Evolutionary conservation across 2,113 vertebrate species (phyloP).

Genomic region (Ancistrus triradiatus): DNA sequence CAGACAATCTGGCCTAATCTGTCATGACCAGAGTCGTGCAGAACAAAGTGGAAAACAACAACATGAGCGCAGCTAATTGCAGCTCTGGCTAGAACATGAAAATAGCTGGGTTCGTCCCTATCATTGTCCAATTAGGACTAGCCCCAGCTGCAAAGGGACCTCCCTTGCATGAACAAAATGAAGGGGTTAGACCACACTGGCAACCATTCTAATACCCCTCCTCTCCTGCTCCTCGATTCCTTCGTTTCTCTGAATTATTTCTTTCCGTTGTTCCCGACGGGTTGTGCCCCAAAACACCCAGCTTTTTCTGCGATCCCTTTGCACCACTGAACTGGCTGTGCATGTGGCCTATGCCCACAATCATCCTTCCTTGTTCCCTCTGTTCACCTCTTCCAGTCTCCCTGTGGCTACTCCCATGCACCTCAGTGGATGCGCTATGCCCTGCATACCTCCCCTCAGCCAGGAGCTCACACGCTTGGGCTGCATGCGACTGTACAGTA

Average conservation of each 20-base stretch:
- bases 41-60: background rate
- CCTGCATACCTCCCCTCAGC: slow-evolving; percentile 30
- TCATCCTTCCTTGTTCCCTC: slow-evolving; percentile 28
- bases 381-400: slow-evolving; percentile 25
- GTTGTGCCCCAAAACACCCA: slow-evolving; percentile 39
- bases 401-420: slow-evolving; percentile 58
- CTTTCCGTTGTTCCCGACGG: slow-evolving; percentile 25
- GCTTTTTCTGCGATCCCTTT: slow-evolving; percentile 50
- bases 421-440: slow-evolving; percentile 68
- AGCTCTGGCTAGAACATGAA: background rate
- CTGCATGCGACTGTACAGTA: slow-evolving; percentile 79
- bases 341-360: slow-evolving; percentile 74
- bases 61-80: slow-evolving; percentile 4
- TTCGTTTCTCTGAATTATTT: slow-evolving; percentile 16
- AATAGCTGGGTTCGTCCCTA: slow-evolving; percentile 7
- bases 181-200: background rate
- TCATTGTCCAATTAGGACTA: slow-evolving; percentile 21
- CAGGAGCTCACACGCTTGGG: slow-evolving; percentile 71
- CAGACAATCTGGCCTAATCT: slow-evolving; percentile 12
- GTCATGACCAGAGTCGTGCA: background rate
- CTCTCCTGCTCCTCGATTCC: slow-evolving; percentile 29
- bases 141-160: slow-evolving; percentile 1
- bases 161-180: background rate
- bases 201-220: background rate
- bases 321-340: slow-evolving; percentile 73